Conservation (phyloP, 2,797 vertebrate genomes). For the Rhinophrynus dorsalis region DNA sequence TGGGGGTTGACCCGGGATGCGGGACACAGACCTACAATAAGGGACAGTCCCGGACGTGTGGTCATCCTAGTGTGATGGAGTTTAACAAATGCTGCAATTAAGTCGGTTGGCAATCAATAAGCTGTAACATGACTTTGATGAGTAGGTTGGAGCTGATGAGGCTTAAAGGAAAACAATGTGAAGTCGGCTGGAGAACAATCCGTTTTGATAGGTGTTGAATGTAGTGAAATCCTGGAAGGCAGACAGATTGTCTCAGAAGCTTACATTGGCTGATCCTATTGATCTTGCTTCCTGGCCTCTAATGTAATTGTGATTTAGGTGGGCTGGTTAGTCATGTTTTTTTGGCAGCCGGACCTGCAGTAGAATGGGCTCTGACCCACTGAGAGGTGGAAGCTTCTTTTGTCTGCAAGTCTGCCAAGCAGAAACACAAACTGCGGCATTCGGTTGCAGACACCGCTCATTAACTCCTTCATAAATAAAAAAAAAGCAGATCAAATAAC, state of each 20-base stretch:
- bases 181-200: slow-evolving; percentile 53
- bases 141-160: slow-evolving; percentile 39
- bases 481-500: neutral
- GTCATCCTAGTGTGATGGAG: neutral
- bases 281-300: slow-evolving; percentile 56
- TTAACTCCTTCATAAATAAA: neutral
- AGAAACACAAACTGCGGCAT: slow-evolving; percentile 2
- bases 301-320: slow-evolving; percentile 50
- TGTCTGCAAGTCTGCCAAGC: slow-evolving; percentile 15
- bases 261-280: slow-evolving; percentile 46
- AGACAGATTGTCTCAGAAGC: slow-evolving; percentile 55
- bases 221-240: slow-evolving; percentile 54
- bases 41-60: no score
- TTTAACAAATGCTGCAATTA: neutral
- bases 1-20: no score
- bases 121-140: slow-evolving; percentile 2
- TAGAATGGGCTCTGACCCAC: slow-evolving; percentile 1
- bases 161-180: slow-evolving; percentile 50
- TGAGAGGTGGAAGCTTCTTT: slow-evolving; percentile 4
- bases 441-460: neutral
- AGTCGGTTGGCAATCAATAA: neutral
- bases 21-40: no score
- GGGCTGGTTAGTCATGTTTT: slow-evolving; percentile 44
- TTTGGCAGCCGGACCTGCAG: slow-evolving; percentile 27
- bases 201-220: slow-evolving; percentile 52